Evolutionary conservation across 2,797 vertebrate species (phyloP).

Genomic region (Notolepis coatsorum): DNA sequence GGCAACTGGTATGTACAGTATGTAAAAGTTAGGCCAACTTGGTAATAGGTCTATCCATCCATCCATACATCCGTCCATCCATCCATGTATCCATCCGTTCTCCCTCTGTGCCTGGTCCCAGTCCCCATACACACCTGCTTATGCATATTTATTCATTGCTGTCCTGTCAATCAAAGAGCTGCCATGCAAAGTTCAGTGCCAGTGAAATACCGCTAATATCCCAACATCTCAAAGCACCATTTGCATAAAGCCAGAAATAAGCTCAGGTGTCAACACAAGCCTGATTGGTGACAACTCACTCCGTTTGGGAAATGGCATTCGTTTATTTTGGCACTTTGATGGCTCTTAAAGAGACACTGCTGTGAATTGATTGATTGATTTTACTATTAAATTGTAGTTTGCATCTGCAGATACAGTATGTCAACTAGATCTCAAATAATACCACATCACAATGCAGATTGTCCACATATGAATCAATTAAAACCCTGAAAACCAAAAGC

Average conservation of each 20-base stretch:
- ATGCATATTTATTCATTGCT: conserved; percentile 74
- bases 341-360: conserved; percentile 21
- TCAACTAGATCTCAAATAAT: too few species aligned
- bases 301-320: conserved; percentile 49
- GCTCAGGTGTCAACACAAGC: conserved; percentile 47
- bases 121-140: conserved; percentile 37
- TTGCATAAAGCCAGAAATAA: conserved; percentile 64
- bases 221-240: conserved; percentile 51
- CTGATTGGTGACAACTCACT: conserved; percentile 55
- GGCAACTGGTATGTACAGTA: too few species aligned
- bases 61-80: conserved; percentile 11
- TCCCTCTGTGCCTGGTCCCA: conserved; percentile 32
- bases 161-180: conserved; percentile 64
- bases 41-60: too few species aligned
- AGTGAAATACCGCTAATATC: conserved; percentile 62
- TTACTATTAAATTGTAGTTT: too few species aligned
- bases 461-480: too few species aligned
- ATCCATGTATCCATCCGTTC: conserved; percentile 15
- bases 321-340: conserved; percentile 40
- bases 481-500: too few species aligned
- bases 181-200: conserved; percentile 61
- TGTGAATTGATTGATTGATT: too few species aligned
- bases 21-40: too few species aligned
- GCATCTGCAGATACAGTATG: too few species aligned
- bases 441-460: too few species aligned